Evolutionary conservation across 64 coral and sea anemone species (phyloP), one percentile per base, ranked within the genome.

Genomic region (Astreopora myriophthalma): DNA sequence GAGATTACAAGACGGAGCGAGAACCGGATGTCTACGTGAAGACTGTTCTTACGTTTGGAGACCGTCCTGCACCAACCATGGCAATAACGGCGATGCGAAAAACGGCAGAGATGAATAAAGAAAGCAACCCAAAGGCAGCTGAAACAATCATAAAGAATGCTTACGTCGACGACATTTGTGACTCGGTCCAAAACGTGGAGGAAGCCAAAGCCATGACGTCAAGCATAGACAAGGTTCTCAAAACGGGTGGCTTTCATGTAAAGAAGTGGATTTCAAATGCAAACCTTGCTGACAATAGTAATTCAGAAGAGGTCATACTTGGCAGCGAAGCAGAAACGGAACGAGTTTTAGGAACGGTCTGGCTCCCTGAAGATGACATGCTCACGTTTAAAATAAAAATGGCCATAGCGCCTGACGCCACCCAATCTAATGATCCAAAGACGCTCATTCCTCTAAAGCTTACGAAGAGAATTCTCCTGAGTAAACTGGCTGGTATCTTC

Each of bases 91-190:
- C 82, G 0, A 31, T 92, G n/a, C 69, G 62, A 0, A 92, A 86
- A n/a, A 92, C 90, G 0, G 90, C 78, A 52, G 39, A 72, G 10
- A 40, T 73, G 6, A 74, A 74, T 22, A 52, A 48, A 74, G 49
- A 29, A 27, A 36, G 68, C 5, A 65, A 52, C 6, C 78, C 89
- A 10, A 73, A 73, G 80, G 89, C 89, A 60, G 65, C 78, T 26
- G 36, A 91, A 17, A 3, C 79, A 5, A 55, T 91, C 16, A 36
- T 37, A 24, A 74, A 91, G 31, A 74, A 88, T 63, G 46, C 85
- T 19, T 88, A 88, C 69, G 57, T 88, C 8, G 85, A 88, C 44
- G 85, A 91, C 64, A 91, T 86, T 61, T 91, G 89, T 60, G 64
- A 92, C 11, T 92, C 90, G 1, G 77, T 58, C 20, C 13, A 85